These are phyloP conservation scores for Elysia chlorotica DNA, from an alignment of 1,140 invertebrate genomes.

Conservation along the genomic window DNA sequence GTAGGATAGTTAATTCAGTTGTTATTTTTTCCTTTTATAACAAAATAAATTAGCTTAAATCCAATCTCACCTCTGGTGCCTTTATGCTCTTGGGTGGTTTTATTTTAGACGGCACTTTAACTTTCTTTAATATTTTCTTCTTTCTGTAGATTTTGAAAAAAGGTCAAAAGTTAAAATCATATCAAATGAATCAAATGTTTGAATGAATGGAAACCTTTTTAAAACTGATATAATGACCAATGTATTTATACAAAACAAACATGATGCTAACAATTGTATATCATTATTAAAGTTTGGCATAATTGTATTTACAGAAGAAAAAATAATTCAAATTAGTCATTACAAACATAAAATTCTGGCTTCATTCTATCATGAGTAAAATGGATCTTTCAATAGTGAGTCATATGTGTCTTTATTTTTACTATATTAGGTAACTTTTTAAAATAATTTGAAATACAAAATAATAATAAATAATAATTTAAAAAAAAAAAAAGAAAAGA, in stretches of 20 bases:
- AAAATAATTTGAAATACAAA: no score
- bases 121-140: slow-evolving; percentile 19
- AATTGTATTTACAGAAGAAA: background rate
- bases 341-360: background rate
- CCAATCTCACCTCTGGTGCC: background rate
- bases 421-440: no score
- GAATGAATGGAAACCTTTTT: background rate
- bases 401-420: background rate
- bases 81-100: slow-evolving; percentile 9
- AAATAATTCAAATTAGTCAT: background rate
- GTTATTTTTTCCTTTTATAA: no score
- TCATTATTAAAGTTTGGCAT: no score
- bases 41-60: no score
- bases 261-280: no score
- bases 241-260: no score
- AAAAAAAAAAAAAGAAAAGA: background rate
- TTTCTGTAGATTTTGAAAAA: background rate
- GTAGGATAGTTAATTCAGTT: no score
- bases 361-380: background rate
- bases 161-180: background rate
- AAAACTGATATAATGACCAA: background rate
- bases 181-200: background rate
- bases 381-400: background rate
- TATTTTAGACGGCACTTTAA: slow-evolving; percentile 7
- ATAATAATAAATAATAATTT: no score